Evolutionary conservation across 2,113 vertebrate genomes (phyloP).

Genomic region (Recurvirostra avosetta): DNA sequence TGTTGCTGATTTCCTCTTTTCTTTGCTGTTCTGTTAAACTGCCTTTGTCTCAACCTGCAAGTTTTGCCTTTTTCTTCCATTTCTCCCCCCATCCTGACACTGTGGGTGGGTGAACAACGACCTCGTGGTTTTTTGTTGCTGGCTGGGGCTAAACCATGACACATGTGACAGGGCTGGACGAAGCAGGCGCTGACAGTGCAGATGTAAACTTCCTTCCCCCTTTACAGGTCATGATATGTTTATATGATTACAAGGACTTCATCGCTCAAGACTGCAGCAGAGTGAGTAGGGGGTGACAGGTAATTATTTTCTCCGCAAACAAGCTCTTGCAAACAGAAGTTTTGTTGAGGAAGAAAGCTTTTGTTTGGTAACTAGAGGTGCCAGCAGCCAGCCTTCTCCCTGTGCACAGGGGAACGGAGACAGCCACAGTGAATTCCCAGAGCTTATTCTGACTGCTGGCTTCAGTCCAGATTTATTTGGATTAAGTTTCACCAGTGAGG

Average conservation of each 20-base stretch:
- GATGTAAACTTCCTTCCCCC: neutral
- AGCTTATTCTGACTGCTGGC: neutral
- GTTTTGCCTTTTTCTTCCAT: neutral
- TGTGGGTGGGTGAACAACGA: neutral
- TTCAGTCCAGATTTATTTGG: neutral
- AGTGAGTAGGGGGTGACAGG: neutral
- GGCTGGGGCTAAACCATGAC: neutral
- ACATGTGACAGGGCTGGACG: fast-evolving
- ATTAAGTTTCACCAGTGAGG: neutral
- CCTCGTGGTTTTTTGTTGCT: neutral
- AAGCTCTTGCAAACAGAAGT: neutral
- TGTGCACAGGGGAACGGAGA: neutral
- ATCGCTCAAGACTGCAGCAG: neutral
- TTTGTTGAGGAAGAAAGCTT: neutral
- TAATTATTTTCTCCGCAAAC: neutral
- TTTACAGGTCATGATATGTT: neutral
- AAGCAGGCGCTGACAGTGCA: neutral
- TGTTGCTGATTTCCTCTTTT: neutral
- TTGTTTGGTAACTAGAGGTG: neutral
- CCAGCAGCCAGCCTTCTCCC: neutral
- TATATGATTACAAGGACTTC: neutral
- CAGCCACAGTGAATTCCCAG: neutral
- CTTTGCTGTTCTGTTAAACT: neutral
- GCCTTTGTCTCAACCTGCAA: neutral
- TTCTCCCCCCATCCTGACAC: neutral